Base-by-base conservation (phyloP, 2,888 invertebrate genomes). In the Pogonocherus hispidulus region DNA sequence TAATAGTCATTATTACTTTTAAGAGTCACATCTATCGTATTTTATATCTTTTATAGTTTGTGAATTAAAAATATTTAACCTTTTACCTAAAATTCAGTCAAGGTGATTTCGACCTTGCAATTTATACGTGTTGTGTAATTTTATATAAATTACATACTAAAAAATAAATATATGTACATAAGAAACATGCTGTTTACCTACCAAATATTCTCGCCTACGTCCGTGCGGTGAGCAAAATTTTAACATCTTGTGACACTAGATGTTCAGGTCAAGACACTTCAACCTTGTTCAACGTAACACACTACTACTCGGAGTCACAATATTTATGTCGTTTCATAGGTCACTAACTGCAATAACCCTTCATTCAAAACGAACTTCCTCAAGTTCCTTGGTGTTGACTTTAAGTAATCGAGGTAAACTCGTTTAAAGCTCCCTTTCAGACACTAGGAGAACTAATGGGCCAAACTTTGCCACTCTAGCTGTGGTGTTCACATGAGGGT, bases 161-260 rank as follows among this genome's bases (percentile, higher is more conserved):
- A 41, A 14, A 41, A 41, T 41, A 14, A 14, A 11, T 32, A 32
- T 32, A 32, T 32, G 8, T 32, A 32, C 32, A 32, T 32, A 32
- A 32, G 32, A 8, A 32, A 32, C 14, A 14, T 14, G 18, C n/a
- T 46, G 23, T 22, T 16, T 49, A 70, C 60, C 57, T 67, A 74
- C 72, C 71, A 70, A 41, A 82, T 84, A 78, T 73, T 80, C 78
- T 47, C 77, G 67, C 20, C 80, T 68, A 54, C 65, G 73, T 47
- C 76, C 78, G 62, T 83, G 77, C 9, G 86, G 86, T 57, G 86
- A 84, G 78, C 86, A 86, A 79, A 86, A 86, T 75, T 86, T 86
- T 73, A 86, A 76, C 86, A 86, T 86, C 67, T 75, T 79, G 23
- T 52, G 22, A 1, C 52, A 23, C 46, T 41, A 46, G 9, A 18